phyloP scores from a whole-genome alignment of 2,888 invertebrate species.

The Cerceris rybyensis region DNA sequence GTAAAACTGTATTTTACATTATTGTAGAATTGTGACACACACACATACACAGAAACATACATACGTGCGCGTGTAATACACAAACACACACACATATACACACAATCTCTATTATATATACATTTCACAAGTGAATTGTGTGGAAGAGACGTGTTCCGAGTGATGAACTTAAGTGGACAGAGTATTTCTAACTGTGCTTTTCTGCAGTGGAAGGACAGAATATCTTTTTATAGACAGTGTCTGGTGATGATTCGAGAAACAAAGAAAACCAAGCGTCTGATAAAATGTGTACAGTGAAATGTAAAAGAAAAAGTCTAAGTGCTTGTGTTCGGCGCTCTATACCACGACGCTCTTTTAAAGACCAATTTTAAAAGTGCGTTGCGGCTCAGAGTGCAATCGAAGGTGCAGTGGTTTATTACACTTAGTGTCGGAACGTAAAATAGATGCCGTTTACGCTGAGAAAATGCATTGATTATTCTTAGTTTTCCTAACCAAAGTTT shows the following conservation, averaged over 20 bases:
- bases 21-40: too few species aligned
- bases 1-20: too few species aligned
- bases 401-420: slow-evolving; percentile 81
- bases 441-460: slow-evolving; percentile 79
- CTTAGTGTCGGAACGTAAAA: slow-evolving; percentile 78
- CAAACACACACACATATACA: too few species aligned
- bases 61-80: too few species aligned
- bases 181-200: slow-evolving; percentile 39
- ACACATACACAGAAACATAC: too few species aligned
- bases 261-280: slow-evolving; percentile 32
- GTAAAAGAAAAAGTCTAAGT: slow-evolving; percentile 75
- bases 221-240: neutral
- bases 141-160: slow-evolving; percentile 43
- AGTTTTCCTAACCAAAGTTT: slow-evolving; percentile 59
- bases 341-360: slow-evolving; percentile 52
- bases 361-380: slow-evolving; percentile 43
- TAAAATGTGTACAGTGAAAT: slow-evolving; percentile 79
- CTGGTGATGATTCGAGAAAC: slow-evolving; percentile 53
- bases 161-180: slow-evolving; percentile 44
- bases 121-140: slow-evolving; percentile 43
- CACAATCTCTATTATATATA: neutral
- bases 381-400: slow-evolving; percentile 61
- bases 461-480: slow-evolving; percentile 75
- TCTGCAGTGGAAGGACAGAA: slow-evolving; percentile 37
- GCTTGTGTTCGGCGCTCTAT: slow-evolving; percentile 47